Evolutionary conservation across 1,140 invertebrate genomes (phyloP), one percentile per base, ranked within the genome.

Genomic region (Eueides isabella): DNA sequence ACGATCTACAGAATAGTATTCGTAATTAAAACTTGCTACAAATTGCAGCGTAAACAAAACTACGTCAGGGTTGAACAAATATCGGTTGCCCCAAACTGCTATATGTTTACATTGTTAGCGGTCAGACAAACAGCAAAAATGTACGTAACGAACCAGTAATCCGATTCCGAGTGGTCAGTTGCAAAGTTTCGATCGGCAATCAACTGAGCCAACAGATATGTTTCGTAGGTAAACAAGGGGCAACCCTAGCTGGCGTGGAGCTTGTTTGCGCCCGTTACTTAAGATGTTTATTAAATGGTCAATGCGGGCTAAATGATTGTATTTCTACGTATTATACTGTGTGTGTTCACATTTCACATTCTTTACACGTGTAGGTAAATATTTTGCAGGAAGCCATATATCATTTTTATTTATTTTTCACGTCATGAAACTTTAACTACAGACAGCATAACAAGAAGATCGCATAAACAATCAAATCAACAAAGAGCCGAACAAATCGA

Each of bases 171-270:
- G 85, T 85, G 90, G 90, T 91, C 90, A 92, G 87, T 89, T 86
- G 79, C 85, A 87, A 90, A 92, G 87, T 92, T 92, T 85, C 88
- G 85, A 92, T 92, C 86, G 74, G 82, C 90, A 92, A 92, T 92
- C 90, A 92, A 91, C 85, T 91, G 84, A 75, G 80, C 83, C 76
- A 91, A 92, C 89, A 91, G 85, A 91, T 90, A 85, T 90, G 81
- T 91, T 90, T 87, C 90, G 88, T 90, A 82, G 41, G 86, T 63
- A 91, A 91, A 92, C 87, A 92, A n/a, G 71, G 74, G 74, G 74
- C 69, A 76, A 76, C 74, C 69, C 69, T 76, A 71, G 23, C 67
- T 55, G 48, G 19, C 48, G 23, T 30, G 61, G 29, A 30, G 66
- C 44, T 31, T 70, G 68, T 76, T 76, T 76, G 74, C 38, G 48